Base-by-base conservation (phyloP, 2,113 vertebrate species). In the Verasper variegatus region DNA sequence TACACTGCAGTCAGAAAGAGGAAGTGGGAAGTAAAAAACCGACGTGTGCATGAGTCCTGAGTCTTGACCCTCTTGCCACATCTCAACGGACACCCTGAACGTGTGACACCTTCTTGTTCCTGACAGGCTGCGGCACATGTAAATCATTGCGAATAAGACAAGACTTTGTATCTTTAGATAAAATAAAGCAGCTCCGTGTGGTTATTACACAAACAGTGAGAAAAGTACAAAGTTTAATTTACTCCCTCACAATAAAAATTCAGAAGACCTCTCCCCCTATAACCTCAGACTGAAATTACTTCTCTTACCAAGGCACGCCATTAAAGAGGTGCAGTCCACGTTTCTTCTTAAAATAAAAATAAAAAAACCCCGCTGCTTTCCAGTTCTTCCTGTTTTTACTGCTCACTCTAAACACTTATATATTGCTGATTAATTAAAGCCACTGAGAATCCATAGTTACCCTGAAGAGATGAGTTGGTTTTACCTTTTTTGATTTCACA, bases 401-500 rank as follows among this genome's bases (percentile, higher is more conserved):
- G 52, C 58, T 66, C 40, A 31, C 27, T 69, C 18, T 51, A 26
- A 68, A 64, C 35, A 69, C 69, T 75, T 37, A 74, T 54, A 49
- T 3, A 69, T 68, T 75, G 58, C 66, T 67, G 67, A 54, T 70
- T 26, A 74, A 31, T 66, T 55, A 67, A 81, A 83, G 69, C 68
- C 67, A 75, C 66, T 57, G 60, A 79, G 35, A 66, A 74, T 31
- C 24, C 51, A 54, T 14, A 35, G 31, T 76, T 69, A 63, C 81
- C 75, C 84, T 68, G 77, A 83, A 78, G 55, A 65, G 23, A 77
- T 58, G 27, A 82, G 71, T 58, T 80, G 65, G 18, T 74, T 74
- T n/a, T 54, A 68, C 58, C 71, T 78, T 23, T 37, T 78, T 10
- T 88, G 42, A 88, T 86, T 92, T 92, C 90, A 92, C 89, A 92